Evolutionary conservation across 1,140 invertebrate genomes (phyloP), one percentile per base, ranked within the genome.

Genomic region (Drosophila gunungcola): DNA sequence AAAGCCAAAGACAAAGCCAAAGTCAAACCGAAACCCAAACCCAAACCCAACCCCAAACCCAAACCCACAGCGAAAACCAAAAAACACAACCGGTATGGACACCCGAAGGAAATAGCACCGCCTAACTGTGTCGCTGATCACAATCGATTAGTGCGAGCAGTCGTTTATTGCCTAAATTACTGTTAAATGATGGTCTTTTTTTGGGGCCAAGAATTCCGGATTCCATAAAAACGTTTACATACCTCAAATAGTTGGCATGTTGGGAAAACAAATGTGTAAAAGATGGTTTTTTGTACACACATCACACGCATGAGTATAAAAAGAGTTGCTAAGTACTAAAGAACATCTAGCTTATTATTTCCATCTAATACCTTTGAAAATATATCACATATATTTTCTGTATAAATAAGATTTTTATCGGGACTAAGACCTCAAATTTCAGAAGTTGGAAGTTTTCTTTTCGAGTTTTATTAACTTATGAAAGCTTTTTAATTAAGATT

Each of bases 51-150:
- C 1, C 16, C 16, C 16, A 21, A 21, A 21, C 16, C 16, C 16
- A 21, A 21, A 21, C 16, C 16, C 16, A 21, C 16, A 21, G 16
- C 1, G 1, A 21, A 21, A 21, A 21, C 16, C 16, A 21, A 21
- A 21, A 21, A 65, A 43, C 21, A 46, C 46, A 68, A 68, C 64
- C 64, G 61, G 64, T 63, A 56, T 70, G 64, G 51, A 70, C 32
- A 55, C 43, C 68, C 55, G 64, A 32, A 70, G 65, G 64, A 72
- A 70, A 57, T 49, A 70, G 68, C 52, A 70, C 43, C 51, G 68
- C 65, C 68, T 49, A 72, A 72, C 65, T 72, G 38, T 72, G 68
- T 55, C 43, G 34, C 61, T 72, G 68, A 72, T 72, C 68, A 49
- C 68, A 70, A 57, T 48, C 68, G 65, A 70, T 70, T 70, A 70